Evolutionary conservation across 2,888 invertebrate species (phyloP), one percentile per base, ranked within the genome.

Genomic region (Monochamus alternatus): DNA sequence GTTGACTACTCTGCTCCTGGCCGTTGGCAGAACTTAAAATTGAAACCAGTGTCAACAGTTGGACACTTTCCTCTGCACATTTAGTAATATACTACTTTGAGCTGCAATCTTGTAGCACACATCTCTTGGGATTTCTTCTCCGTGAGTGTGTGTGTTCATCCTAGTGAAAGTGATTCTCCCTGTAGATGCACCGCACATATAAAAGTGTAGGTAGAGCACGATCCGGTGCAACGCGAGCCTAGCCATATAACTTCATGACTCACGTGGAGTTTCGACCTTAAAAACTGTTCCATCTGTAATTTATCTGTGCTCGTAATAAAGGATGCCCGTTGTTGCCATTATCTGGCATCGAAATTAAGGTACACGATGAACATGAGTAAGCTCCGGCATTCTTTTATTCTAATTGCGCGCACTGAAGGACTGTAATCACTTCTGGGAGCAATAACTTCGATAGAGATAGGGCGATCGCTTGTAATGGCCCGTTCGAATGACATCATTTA

Each of bases 191-290:
- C 44, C 59, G 31, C n/a, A 14, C 44, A 44, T 43, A 38, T 67
- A 58, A 67, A 55, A 67, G 52, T 55, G 55, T 67, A 67, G 67
- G 67, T 8, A 67, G 67, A 55, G 31, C 55, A 55, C 58, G 67
- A 32, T 67, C 38, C 58, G 55, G 14, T 59, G 3, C 22, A 58
- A 9, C 31, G 22, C 43, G 14, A 58, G 14, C 55, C 58, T 12
- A 32, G n/a, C 51, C 47, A 30, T 59, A 5, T 43, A 58, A 59
- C 44, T 69, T 70, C 75, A 64, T 67, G 75, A 64, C 55, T 75
- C 70, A 65, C 63, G 70, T 65, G 14, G 75, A 22, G 75, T 70
- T 75, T 75, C 75, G 75, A 75, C 75, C 75, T 75, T 70, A 70
- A 70, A 73, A 70, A 70, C 75, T 70, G 60, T 60, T 69, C 47